These are phyloP conservation scores for Champsocephalus esox DNA, from an alignment of 2,797 vertebrate genomes.

Conservation along the genomic window DNA sequence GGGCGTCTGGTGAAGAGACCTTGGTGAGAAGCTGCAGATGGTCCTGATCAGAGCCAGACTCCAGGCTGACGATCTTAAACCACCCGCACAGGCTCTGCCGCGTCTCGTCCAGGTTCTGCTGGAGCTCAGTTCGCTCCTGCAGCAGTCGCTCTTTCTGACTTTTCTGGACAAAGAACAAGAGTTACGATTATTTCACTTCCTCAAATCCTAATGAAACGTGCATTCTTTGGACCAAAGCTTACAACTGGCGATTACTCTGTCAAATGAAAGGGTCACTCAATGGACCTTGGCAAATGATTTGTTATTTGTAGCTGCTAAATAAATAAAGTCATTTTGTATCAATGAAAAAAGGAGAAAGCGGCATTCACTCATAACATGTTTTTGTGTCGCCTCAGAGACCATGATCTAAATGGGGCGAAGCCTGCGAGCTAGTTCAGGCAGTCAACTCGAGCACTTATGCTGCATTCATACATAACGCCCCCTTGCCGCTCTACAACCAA, in stretches of 20 bases:
- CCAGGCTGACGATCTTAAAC: constrained; percentile 89
- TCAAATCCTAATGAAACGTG: not conserved
- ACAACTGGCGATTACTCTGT: not conserved
- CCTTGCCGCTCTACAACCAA: too few species aligned
- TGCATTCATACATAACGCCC: too few species aligned
- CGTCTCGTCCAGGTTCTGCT: constrained; percentile 90
- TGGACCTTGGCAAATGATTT: not conserved
- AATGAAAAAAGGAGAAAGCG: not conserved
- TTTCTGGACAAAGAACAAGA: constrained; percentile 81
- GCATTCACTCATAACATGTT: not conserved
- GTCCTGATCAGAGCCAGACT: constrained; percentile 87
- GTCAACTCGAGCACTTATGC: too few species aligned
- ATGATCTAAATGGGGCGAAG: too few species aligned
- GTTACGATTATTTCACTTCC: not conserved
- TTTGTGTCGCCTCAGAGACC: not conserved
- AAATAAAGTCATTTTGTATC: not conserved
- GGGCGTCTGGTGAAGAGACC: constrained; percentile 87
- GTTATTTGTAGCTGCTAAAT: not conserved
- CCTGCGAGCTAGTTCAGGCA: too few species aligned
- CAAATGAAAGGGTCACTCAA: not conserved
- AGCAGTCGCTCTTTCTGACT: constrained; percentile 90
- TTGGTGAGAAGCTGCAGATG: constrained; percentile 91
- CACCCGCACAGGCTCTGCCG: constrained; percentile 91
- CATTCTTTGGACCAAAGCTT: constrained; percentile 1
- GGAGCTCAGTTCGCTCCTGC: constrained; percentile 90